Evolutionary conservation across 1,140 invertebrate genomes (phyloP).

Genomic region (Heliconius himera): DNA sequence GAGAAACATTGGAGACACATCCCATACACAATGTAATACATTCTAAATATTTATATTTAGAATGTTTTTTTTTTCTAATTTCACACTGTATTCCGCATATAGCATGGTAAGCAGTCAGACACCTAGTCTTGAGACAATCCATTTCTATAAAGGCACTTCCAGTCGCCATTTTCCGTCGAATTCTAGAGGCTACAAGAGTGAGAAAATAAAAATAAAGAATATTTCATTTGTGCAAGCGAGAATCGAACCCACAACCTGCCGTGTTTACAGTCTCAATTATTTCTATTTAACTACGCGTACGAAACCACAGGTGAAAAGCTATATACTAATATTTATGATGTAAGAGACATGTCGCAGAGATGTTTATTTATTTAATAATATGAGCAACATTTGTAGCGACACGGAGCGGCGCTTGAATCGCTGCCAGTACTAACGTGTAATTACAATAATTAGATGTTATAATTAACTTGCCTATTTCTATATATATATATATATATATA

Average conservation of each 20-base stretch:
- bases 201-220: too few relatives aligned
- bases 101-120: not conserved
- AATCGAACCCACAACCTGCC: too few relatives aligned
- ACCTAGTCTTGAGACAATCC: not conserved
- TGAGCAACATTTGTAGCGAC: conserved; percentile 5
- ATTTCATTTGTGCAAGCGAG: too few relatives aligned
- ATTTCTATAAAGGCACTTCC: not conserved
- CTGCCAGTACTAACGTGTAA: conserved; percentile 28
- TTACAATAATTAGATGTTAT: conserved; percentile 36
- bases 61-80: not conserved
- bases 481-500: not conserved
- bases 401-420: conserved; percentile 31
- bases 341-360: not conserved
- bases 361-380: conserved; percentile 20
- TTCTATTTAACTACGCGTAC: too few relatives aligned
- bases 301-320: too few relatives aligned
- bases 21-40: too few relatives aligned
- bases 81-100: not conserved
- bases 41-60: too few relatives aligned
- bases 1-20: too few relatives aligned
- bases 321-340: not conserved
- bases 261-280: too few relatives aligned
- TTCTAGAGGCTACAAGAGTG: too few relatives aligned
- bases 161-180: not conserved
- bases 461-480: conserved; percentile 24